Percentiles rank a stretch among this genome's conserved stretches.
Conservation (phyloP, 2,113 vertebrate species). For the Hepsetus odoe region DNA sequence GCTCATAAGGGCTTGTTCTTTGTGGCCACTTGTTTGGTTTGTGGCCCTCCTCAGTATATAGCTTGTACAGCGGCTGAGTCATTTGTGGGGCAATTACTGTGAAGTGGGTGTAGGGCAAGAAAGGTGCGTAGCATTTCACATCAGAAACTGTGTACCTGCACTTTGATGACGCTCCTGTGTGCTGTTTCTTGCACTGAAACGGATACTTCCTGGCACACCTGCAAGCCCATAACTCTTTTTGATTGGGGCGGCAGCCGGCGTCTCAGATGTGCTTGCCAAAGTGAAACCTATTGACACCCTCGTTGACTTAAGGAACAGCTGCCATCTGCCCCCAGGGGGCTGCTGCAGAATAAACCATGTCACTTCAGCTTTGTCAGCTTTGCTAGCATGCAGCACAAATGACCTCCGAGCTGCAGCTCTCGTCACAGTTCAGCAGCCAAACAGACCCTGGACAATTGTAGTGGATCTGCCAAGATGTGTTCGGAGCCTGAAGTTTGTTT, state of each 20-base stretch:
- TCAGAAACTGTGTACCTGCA: conserved; percentile 57
- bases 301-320: conserved; percentile 35
- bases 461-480: neutral
- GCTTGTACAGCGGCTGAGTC: conserved; percentile 42
- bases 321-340: conserved; percentile 13
- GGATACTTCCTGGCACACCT: conserved; percentile 34
- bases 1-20: conserved; percentile 5
- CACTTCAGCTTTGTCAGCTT: conserved; percentile 46
- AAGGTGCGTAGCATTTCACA: neutral
- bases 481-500: neutral
- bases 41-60: neutral
- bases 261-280: conserved; percentile 26
- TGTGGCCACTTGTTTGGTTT: neutral
- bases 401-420: conserved; percentile 67
- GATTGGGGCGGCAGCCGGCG: conserved; percentile 12
- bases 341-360: conserved; percentile 25
- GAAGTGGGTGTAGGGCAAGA: conserved; percentile 48
- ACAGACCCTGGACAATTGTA: conserved; percentile 51
- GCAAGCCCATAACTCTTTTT: neutral
- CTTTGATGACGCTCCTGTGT: conserved; percentile 46
- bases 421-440: conserved; percentile 68
- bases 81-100: conserved; percentile 57
- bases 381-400: conserved; percentile 52
- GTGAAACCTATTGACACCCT: conserved; percentile 37
- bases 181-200: neutral